phyloP scores from a whole-genome alignment of 2,888 invertebrate species.

The Erynnis tages region DNA sequence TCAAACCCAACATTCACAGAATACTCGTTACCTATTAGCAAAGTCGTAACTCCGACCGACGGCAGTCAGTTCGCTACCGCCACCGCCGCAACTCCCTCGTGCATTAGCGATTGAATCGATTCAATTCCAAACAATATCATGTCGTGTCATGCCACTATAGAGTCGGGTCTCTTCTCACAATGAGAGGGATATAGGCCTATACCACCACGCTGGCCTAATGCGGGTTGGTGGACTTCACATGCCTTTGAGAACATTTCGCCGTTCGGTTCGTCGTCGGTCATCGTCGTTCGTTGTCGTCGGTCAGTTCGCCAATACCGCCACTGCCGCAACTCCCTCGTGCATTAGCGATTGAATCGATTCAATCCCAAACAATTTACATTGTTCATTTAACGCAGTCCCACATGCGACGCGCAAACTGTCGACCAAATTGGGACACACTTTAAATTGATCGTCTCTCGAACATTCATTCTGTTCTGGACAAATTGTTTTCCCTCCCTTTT shows the following conservation, averaged over 20 bases:
- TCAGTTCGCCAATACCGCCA: background rate
- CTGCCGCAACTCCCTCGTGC: conserved; percentile 23
- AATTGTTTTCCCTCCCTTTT: conserved; percentile 1
- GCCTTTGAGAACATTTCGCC: no score
- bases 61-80: background rate
- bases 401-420: conserved; percentile 13
- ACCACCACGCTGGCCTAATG: no score
- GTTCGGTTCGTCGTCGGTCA: no score
- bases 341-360: conserved; percentile 63
- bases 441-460: conserved; percentile 17
- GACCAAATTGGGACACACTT: conserved; percentile 13
- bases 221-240: no score
- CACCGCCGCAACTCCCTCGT: conserved; percentile 3
- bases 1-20: no score
- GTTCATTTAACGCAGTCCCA: conserved; percentile 17
- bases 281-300: no score
- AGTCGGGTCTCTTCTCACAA: no score
- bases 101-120: conserved; percentile 62
- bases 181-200: no score
- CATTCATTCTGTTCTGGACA: background rate
- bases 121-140: conserved; percentile 42
- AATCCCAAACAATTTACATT: conserved; percentile 27
- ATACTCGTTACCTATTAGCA: no score
- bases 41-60: background rate
- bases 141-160: no score